Base-by-base conservation (phyloP, 2,797 vertebrate species). In the Perodicticus potto region DNA sequence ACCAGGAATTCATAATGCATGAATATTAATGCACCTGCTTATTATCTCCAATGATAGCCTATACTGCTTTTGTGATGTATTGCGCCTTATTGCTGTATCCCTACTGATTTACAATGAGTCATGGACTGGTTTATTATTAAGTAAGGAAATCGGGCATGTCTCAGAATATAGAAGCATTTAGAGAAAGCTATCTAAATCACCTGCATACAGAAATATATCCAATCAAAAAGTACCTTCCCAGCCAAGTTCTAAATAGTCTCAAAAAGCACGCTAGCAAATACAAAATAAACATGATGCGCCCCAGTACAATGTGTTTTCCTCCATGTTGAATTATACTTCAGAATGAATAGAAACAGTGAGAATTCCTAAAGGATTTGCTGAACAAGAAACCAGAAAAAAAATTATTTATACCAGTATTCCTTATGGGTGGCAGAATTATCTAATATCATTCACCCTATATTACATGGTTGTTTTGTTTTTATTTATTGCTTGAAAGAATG, bases 41-140 rank as follows among this genome's bases (percentile, higher is more conserved):
- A 96, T 73, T 97, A 94, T 98, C 96, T 96, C 81, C 91, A 57
- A 96, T 97, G 78, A 92, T 96, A 96, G 93, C 53, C 70, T 86
- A 76, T 2, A 92, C 95, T 67, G 13, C 22, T 95, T 97, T 95
- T 49, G 5, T 94, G 97, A 97, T 89, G 14, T 74, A 94, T 69
- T 92, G 87, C 69, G 78, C 23, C 95, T 57, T 96, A 94, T 82
- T 81, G 91, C 90, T 91, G 95, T 80, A 93, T 86, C 94, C 95
- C 89, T 43, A 93, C 81, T 67, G 97, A 97, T 97, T 98, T 92
- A 34, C 80, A 97, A 67, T 55, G 86, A 97, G 86, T 96, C 80
- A 49, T 2, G 8, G 37, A 37, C 95, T 96, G 80, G 97, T 98
- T 97, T 94, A 65, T 96, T 96, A 96, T 97, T 97, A 94, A 97